A percentile compares a stretch with the other conserved stretches of the same genome.
Conservation (phyloP, 2,797 vertebrate species). For the Brachyalestes nurse region DNA sequence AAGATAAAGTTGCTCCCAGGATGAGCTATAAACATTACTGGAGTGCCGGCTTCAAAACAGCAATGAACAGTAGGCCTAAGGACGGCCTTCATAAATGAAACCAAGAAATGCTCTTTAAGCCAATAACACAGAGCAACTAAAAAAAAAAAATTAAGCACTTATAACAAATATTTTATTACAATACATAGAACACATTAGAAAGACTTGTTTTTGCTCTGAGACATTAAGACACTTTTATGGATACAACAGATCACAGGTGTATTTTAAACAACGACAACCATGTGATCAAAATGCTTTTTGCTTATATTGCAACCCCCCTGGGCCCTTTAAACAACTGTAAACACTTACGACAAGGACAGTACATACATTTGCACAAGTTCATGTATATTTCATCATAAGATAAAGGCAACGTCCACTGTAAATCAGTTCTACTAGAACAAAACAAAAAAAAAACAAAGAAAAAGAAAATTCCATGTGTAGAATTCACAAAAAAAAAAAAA, state of each 20-base stretch:
- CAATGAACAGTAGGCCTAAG: background rate
- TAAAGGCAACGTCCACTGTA: background rate
- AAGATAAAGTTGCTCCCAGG: background rate
- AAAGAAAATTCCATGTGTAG: background rate
- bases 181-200: background rate
- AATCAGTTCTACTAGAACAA: background rate
- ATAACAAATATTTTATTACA: background rate
- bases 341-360: background rate
- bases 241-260: conserved; percentile 9
- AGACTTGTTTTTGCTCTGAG: conserved; percentile 4
- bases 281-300: conserved; percentile 3
- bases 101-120: background rate
- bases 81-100: background rate
- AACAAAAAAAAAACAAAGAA: background rate
- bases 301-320: conserved; percentile 30
- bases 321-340: conserved; percentile 13
- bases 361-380: background rate
- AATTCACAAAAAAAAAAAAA: background rate
- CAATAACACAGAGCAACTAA: background rate
- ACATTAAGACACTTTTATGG: background rate
- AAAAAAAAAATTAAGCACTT: background rate
- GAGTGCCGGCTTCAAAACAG: background rate
- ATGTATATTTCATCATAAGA: conserved; percentile 1
- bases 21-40: background rate
- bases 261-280: conserved; percentile 11